Base-by-base conservation (phyloP, 2,113 vertebrate species). In the Rutilus rutilus region DNA sequence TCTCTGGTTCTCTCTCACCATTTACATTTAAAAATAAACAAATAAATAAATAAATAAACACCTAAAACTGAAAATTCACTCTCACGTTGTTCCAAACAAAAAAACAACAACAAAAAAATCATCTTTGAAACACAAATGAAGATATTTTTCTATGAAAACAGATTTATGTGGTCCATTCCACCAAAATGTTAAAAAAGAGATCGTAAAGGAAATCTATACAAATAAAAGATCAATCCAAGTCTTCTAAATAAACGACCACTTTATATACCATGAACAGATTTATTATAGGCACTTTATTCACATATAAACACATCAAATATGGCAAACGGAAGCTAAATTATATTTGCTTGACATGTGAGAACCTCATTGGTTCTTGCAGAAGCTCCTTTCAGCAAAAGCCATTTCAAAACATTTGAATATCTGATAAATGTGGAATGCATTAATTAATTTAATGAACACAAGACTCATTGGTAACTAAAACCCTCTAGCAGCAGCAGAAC, bases 341-440 rank as follows among this genome's bases (percentile, higher is more conserved):
- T 23, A 57, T 57, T 57, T 57, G 19, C 19, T 21, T 57, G 54
- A 23, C 19, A 52, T 52, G 19, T 8, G 54, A 57, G 54, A 21
- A 21, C 17, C 17, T 54, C 5, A 54, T 19, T 54, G 52, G 52
- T 54, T 54, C 52, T 54, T 21, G 54, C 19, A 57, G 19, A 57
- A 57, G 6, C 54, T 57, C 54, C 54, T 21, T 50, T 67, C 62
- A 82, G 27, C 62, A 15, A 50, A 67, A 62, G 74, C 25, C 27
- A 77, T 42, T 80, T 47, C 7, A 75, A 47, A 25, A 23, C 71
- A 74, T 27, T 10, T 21, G 39, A 80, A 60, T 45, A 80, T 80
- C 60, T 12, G 79, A 82, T 67, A 82, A 82, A n/a, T 7, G 25
- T 47, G 9, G 17, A 67, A 67, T 65, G 19, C 25, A 1, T 82